These are phyloP conservation scores for Meriones psammophilus DNA, from an alignment of 2,797 vertebrate species.

Conservation along the genomic window DNA sequence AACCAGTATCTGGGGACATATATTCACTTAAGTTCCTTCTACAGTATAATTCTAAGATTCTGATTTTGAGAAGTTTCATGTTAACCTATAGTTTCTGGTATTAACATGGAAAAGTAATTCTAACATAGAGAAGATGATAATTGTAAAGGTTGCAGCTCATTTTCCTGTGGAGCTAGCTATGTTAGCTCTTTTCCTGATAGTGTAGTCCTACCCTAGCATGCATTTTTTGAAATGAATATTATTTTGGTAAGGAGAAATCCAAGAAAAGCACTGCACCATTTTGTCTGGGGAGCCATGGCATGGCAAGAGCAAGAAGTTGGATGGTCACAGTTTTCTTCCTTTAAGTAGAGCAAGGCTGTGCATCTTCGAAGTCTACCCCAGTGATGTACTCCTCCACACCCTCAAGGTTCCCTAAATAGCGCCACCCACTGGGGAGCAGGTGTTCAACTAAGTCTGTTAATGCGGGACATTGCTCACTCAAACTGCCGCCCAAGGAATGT, in stretches of 20 bases:
- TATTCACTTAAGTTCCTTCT: neutral
- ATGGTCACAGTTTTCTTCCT: neutral
- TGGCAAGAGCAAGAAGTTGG: neutral
- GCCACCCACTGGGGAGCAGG: no score
- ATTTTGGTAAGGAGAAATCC: neutral
- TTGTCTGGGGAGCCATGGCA: neutral
- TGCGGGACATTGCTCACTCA: no score
- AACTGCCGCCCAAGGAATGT: neutral
- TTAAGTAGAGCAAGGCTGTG: neutral
- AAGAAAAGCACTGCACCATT: neutral
- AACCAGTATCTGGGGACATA: neutral
- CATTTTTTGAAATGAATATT: neutral
- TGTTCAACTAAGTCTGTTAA: neutral
- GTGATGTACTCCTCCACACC: neutral
- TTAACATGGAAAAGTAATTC: neutral
- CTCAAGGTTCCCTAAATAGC: neutral
- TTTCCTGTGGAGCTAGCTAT: neutral
- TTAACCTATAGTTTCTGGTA: neutral
- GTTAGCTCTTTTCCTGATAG: neutral
- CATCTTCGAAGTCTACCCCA: neutral
- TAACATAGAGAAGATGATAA: neutral
- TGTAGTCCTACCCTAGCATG: neutral
- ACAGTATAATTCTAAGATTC: neutral
- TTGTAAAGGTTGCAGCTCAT: neutral
- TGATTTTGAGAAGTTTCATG: neutral